Base-by-base conservation (phyloP, 1,140 invertebrate genomes). In the Trissolcus basalis region DNA sequence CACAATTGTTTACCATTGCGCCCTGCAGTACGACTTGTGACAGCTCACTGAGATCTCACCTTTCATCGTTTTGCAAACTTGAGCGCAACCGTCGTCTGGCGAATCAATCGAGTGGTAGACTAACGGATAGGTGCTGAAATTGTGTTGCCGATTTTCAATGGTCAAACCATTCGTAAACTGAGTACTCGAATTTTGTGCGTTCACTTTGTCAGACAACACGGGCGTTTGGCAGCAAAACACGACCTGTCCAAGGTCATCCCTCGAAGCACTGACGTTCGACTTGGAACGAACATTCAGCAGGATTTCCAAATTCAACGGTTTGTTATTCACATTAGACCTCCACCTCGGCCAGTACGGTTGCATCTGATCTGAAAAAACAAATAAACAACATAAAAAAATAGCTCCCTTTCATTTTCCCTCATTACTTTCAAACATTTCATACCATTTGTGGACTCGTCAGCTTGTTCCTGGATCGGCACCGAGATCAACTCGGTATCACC, bases 151-250 rank as follows among this genome's bases (percentile, higher is more conserved):
- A 55, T 73, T 49, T 45, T 55, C 43, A 15, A 49, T 16, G 0
- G 55, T 49, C 6, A 60, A 8, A 27, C 41, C 61, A 13, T 27
- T 51, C 9, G 27, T 72, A 0, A 11, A 55, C 14, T 60, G 48
- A 4, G 50, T 4, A 44, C 58, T 67, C n/a, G 32, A 15, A n/a
- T 53, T 70, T 0, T 36, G 1, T 0, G 55, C 12, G 8, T 67
- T 60, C 4, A 45, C 32, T 60, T 73, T 73, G 19, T 73, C 70
- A 0, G 61, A 59, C 44, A 73, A 55, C 7, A 73, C 10, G 0
- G 70, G 61, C 7, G 54, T 55, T 55, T 67, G 65, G 45, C 61
- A 65, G 7, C 70, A 73, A 60, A 54, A 73, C 27, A 12, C 55
- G 0, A 61, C 55, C 12, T 49, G 43, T 11, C 6, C 45, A 4